A percentile compares a stretch with the other conserved stretches of the same genome.
Conservation (phyloP, 2,888 invertebrate species). For the Galerucella calmariensis region DNA sequence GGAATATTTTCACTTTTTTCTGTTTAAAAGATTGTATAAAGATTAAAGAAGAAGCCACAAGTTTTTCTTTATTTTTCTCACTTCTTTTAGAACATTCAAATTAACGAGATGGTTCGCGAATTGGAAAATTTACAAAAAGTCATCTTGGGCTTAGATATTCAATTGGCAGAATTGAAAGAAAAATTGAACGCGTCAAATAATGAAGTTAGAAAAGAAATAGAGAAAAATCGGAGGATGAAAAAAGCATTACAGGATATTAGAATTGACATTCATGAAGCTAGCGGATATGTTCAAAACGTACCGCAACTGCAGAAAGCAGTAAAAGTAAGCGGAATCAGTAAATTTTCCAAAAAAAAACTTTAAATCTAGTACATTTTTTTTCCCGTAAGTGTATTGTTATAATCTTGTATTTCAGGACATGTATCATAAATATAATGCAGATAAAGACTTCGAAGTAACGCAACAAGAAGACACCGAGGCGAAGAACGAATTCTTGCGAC, state of each 20-base stretch:
- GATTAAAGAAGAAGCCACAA: background rate
- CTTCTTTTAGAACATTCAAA: constrained; percentile 66
- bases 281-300: constrained; percentile 82
- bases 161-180: constrained; percentile 80
- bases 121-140: constrained; percentile 81
- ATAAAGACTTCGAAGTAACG: constrained; percentile 74
- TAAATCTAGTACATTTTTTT: background rate
- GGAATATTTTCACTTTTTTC: constrained; percentile 45
- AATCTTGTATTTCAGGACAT: constrained; percentile 65
- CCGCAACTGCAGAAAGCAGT: constrained; percentile 70
- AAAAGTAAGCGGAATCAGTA: constrained; percentile 62
- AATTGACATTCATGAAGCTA: constrained; percentile 83
- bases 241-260: constrained; percentile 79
- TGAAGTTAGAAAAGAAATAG: constrained; percentile 76
- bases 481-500: constrained; percentile 80
- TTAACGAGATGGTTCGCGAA: constrained; percentile 85
- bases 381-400: background rate
- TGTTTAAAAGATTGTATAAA: too few relatives aligned
- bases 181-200: constrained; percentile 79
- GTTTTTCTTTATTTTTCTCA: background rate
- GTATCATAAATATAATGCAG: constrained; percentile 78
- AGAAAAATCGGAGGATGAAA: constrained; percentile 71
- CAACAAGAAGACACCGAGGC: constrained; percentile 78
- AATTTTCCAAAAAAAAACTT: background rate
- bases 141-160: constrained; percentile 75